phyloP scores from a whole-genome alignment of 2,888 invertebrate genomes.

The Rhyacophila evoluta region DNA sequence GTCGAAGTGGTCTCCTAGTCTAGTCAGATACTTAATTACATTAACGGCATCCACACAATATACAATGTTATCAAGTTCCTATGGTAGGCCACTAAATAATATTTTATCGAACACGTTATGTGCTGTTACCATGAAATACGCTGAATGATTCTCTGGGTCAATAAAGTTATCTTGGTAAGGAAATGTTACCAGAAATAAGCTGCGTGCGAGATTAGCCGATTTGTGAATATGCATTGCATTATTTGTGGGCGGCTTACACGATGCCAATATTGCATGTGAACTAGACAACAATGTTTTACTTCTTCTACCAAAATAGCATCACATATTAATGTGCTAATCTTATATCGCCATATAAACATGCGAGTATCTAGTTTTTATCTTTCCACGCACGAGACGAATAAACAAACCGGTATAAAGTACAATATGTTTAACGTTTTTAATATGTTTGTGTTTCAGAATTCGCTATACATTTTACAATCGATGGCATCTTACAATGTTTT shows the following conservation, averaged over 20 bases:
- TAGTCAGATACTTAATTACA: background rate
- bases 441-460: too few species aligned
- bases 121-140: slow-evolving; percentile 1
- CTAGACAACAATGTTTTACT: background rate
- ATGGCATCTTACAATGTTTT: too few species aligned
- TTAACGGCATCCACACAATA: background rate
- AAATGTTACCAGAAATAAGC: slow-evolving; percentile 32
- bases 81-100: slow-evolving; percentile 11
- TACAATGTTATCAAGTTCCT: slow-evolving; percentile 9
- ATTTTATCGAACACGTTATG: slow-evolving; percentile 17
- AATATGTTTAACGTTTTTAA: too few species aligned
- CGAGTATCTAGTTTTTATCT: too few species aligned
- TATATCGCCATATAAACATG: too few species aligned
- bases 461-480: too few species aligned
- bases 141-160: slow-evolving; percentile 34
- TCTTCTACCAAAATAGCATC: too few species aligned
- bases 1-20: background rate
- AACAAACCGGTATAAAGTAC: too few species aligned
- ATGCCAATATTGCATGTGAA: background rate
- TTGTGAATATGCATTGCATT: slow-evolving; percentile 26
- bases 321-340: too few species aligned
- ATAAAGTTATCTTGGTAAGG: slow-evolving; percentile 38
- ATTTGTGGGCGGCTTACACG: too few species aligned
- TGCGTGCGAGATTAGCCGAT: slow-evolving; percentile 13
- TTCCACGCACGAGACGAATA: too few species aligned